Conservation (phyloP, 2,113 vertebrate species). For the Sitta europaea region DNA sequence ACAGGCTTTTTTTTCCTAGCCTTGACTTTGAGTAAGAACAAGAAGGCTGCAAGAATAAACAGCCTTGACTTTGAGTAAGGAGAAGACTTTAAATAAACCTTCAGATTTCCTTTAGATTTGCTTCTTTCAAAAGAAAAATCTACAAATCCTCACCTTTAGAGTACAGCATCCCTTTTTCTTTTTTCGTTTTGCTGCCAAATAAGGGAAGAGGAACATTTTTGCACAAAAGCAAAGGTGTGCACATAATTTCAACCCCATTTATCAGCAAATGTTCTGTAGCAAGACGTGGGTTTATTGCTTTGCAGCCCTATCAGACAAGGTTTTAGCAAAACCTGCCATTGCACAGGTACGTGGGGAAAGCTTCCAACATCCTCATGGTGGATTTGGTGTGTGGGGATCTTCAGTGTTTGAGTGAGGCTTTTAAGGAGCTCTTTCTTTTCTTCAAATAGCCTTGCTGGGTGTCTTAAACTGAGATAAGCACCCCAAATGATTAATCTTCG, state of each 20-base stretch:
- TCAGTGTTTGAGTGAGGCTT: fast-evolving
- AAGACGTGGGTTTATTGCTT: background rate
- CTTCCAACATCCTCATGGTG: background rate
- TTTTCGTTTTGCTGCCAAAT: background rate
- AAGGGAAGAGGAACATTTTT: background rate
- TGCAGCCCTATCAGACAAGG: background rate
- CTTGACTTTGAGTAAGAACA: background rate
- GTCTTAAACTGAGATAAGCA: background rate
- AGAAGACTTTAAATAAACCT: background rate
- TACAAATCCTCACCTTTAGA: background rate
- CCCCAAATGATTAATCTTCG: background rate
- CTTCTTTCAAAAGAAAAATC: background rate
- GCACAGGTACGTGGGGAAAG: background rate
- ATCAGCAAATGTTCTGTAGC: background rate
- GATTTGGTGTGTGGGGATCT: background rate
- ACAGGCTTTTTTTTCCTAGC: background rate
- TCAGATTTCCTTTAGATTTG: background rate
- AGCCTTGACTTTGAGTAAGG: background rate
- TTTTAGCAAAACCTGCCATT: background rate
- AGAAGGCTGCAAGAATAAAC: background rate
- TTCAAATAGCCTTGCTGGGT: background rate
- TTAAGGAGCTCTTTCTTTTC: background rate
- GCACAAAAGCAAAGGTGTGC: background rate
- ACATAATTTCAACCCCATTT: background rate
- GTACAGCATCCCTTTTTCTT: background rate